Base-by-base conservation (phyloP, 2,113 vertebrate genomes). In the Lichenostomus cassidix region DNA sequence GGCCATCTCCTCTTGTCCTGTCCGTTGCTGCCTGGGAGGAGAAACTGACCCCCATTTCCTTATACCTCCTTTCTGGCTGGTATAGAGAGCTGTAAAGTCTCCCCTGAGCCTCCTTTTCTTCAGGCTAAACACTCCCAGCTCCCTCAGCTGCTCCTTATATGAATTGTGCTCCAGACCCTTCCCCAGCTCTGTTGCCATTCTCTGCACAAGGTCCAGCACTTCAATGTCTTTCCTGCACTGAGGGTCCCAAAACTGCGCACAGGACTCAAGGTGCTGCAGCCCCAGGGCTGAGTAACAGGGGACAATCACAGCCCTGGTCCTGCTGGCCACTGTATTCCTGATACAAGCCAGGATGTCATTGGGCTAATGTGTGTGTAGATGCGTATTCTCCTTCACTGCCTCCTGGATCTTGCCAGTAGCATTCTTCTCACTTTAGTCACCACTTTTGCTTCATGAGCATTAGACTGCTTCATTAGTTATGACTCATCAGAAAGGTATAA, bases 401-500 rank as follows among this genome's bases (percentile, higher is more conserved):
- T 81, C 64, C 67, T 55, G n/a, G 16, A 17, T 60, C 23, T 27
- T 80, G 25, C 37, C 41, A 42, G 49, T 62, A 91, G 12, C 33
- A 82, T 87, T 89, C 52, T 74, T 85, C 37, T 85, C 50, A 35
- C 52, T 85, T 86, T 41, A 46, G 25, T 74, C 44, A 64, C 69
- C 60, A 78, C 50, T 84, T 92, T 92, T 28, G 3, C 56, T 95
- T 95, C 83, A 68, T 22, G n/a, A 91, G 23, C 74, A 52, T 82
- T 86, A 90, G 87, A 89, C 41, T 69, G 28, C 96, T 90, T 94
- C 74, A 65, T 94, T 95, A 93, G 64, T 96, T 95, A 95, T 89
- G 87, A 95, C 55, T 96, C 81, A 83, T 92, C 89, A 73, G 50
- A 95, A 93, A 95, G 78, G 63, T 85, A 95, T 79, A 92, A 96